Evolutionary conservation across 2,888 invertebrate genomes (phyloP), one percentile per base, ranked within the genome.

Genomic region (Sphaerophoria taeniata): DNA sequence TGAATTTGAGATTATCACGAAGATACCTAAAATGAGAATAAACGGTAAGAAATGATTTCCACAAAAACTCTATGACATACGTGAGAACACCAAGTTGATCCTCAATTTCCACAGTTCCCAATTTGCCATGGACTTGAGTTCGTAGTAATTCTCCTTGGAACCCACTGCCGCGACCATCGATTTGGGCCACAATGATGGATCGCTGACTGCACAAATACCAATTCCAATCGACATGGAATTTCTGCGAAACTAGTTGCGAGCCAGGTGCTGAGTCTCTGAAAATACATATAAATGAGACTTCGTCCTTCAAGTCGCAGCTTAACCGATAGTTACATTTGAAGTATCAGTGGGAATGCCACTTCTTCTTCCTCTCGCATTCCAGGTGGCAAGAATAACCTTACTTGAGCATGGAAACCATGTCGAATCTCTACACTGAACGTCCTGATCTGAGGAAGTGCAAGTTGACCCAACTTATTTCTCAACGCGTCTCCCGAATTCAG

Each of bases 121-220:
- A 91, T 83, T 94, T 94, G 85, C 95, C 95, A 89, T 97, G 96
- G 34, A 97, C 94, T 90, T 96, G 95, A 11, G 95, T 95, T 87
- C 95, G 92, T 85, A 96, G 91, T 69, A 94, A 93, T 89, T 97
- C 96, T 0, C 98, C 98, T 92, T 97, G 95, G 88, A 94, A 96
- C 0, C 96, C 97, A 2, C 97, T 95, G 6, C 98, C 98, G 45
- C 98, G 93, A 0, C 96, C 98, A 92, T 98, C 98, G 70, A 98
- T 96, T 91, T 96, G 95, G 0, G 97, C 98, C 39, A 97, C 96
- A 86, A 98, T 96, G 90, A 97, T 96, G 90, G 96, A 96, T 87
- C 96, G 94, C 14, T 95, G 95, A 67, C 96, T 96, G 3, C 96
- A 95, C 71, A 98, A 92, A 92, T 97, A 98, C 93, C 97, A 96